These are phyloP conservation scores for Arion vulgaris DNA, from an alignment of 1,140 invertebrate species.

Conservation along the genomic window DNA sequence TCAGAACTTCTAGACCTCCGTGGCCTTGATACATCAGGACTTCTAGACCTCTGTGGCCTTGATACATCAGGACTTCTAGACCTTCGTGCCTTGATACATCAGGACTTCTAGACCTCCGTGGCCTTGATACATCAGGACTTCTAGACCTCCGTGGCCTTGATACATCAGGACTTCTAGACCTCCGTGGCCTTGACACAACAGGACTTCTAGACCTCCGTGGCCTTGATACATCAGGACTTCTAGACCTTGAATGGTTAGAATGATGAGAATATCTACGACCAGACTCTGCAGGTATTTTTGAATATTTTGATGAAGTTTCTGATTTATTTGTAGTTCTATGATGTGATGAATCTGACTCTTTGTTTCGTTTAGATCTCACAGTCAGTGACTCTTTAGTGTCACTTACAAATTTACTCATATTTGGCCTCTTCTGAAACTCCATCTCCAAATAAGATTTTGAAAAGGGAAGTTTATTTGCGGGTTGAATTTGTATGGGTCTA, in stretches of 20 bases:
- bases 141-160: not conserved
- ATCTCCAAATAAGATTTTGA: slow-evolving; percentile 15
- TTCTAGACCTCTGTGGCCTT: too few relatives aligned
- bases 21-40: not conserved
- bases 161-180: not conserved
- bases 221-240: not conserved
- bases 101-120: not conserved
- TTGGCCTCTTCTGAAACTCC: not conserved
- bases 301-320: not conserved
- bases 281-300: not conserved
- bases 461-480: not conserved
- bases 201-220: not conserved
- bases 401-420: too few relatives aligned
- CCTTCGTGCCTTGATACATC: not conserved
- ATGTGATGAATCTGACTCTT: not conserved
- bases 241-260: too few relatives aligned
- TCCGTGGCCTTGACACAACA: too few relatives aligned
- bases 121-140: not conserved
- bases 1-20: not conserved
- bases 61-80: not conserved
- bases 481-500: not conserved
- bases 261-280: not conserved
- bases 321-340: not conserved
- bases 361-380: not conserved
- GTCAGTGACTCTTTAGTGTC: too few relatives aligned